Percentiles rank a stretch among this genome's conserved stretches.
Evolutionary conservation across 2,888 invertebrate genomes (phyloP).

Genomic region (Phortica magna): DNA sequence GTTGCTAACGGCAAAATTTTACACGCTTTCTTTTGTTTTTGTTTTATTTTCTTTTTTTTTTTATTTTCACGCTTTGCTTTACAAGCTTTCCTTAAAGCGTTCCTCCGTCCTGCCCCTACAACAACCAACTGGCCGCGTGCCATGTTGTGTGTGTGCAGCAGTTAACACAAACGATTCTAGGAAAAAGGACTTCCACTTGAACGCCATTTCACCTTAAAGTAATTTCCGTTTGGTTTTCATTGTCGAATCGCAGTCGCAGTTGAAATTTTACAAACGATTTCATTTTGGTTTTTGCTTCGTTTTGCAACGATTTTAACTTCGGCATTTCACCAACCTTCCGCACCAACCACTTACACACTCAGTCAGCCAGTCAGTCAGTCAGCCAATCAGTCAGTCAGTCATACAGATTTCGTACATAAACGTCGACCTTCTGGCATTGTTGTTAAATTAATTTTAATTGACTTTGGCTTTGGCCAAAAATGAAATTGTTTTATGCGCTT

Average conservation of each 20-base stretch:
- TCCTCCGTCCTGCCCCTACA: too few species aligned
- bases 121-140: neutral
- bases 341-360: neutral
- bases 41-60: slow-evolving; percentile 18
- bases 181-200: slow-evolving; percentile 45
- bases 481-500: slow-evolving; percentile 38
- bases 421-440: neutral
- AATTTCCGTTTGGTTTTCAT: slow-evolving; percentile 46
- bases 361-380: too few species aligned
- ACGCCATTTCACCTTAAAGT: slow-evolving; percentile 43
- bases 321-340: neutral
- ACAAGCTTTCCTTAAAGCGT: too few species aligned
- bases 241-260: slow-evolving; percentile 8
- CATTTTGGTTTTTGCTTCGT: slow-evolving; percentile 31
- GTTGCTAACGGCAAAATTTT: slow-evolving; percentile 25
- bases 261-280: slow-evolving; percentile 37
- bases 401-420: neutral
- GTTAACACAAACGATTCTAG: neutral
- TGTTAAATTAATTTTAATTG: slow-evolving; percentile 69
- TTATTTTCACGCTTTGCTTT: neutral
- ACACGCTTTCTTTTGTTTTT: slow-evolving; percentile 20
- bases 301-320: neutral
- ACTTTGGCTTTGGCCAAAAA: slow-evolving; percentile 43
- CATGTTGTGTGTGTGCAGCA: neutral
- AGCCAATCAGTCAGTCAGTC: too few species aligned